phyloP scores from a whole-genome alignment of 2,113 vertebrate genomes.

The Candoia aspera region DNA sequence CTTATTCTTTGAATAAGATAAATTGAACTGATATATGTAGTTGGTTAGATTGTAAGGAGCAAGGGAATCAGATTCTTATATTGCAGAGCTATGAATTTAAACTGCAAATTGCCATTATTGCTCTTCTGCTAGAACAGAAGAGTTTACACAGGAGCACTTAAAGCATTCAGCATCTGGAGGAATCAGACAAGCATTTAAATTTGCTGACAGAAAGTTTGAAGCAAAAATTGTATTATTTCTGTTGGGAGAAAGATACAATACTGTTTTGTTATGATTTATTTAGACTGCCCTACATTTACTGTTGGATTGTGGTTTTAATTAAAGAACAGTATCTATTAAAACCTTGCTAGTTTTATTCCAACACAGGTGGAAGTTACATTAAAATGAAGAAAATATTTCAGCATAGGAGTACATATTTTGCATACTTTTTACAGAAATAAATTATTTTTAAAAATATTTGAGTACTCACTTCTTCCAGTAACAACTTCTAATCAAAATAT shows the following conservation, averaged over 20 bases:
- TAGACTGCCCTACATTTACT: not conserved
- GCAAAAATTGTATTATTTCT: not conserved
- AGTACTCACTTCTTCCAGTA: slow-evolving; percentile 51
- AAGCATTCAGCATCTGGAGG: not conserved
- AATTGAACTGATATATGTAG: not conserved
- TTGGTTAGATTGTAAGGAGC: not conserved
- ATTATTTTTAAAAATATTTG: slow-evolving; percentile 43
- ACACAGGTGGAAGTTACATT: not conserved
- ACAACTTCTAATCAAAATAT: slow-evolving; percentile 61
- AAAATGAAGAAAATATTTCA: not conserved
- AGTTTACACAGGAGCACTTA: not conserved
- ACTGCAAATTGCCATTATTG: not conserved
- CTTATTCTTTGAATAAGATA: not conserved
- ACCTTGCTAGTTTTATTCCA: not conserved
- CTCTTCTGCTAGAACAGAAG: not conserved
- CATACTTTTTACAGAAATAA: slow-evolving; percentile 19
- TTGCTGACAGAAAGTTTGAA: not conserved
- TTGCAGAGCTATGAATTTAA: not conserved
- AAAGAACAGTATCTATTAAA: not conserved
- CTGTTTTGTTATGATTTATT: not conserved
- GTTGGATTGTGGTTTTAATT: not conserved
- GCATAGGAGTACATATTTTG: slow-evolving; percentile 18
- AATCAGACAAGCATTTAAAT: not conserved
- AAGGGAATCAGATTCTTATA: not conserved
- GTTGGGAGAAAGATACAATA: not conserved